Conservation (phyloP, 2,113 vertebrate genomes). For the Pteropus alecto region DNA sequence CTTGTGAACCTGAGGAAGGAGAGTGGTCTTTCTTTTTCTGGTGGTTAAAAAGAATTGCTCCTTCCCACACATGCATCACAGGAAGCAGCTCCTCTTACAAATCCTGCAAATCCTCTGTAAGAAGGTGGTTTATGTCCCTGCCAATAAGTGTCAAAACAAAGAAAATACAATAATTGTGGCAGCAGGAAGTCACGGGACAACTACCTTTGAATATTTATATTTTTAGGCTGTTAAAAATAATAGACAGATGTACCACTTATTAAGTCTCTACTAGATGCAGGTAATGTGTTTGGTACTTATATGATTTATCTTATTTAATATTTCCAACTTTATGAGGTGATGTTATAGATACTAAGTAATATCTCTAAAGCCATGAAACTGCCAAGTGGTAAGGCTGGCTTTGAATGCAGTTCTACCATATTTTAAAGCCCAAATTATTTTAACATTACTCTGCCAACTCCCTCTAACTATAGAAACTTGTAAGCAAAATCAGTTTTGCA, state of each 20-base stretch:
- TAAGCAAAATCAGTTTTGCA: slow-evolving; percentile 28
- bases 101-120: background rate
- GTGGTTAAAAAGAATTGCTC: slow-evolving; percentile 18
- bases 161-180: background rate
- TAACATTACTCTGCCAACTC: background rate
- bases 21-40: slow-evolving; percentile 40
- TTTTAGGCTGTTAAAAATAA: background rate
- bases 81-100: background rate
- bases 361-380: background rate
- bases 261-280: background rate
- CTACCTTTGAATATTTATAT: slow-evolving; percentile 22
- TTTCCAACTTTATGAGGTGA: background rate
- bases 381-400: background rate
- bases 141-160: slow-evolving; percentile 48
- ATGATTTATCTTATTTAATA: slow-evolving; percentile 36
- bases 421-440: slow-evolving; percentile 19
- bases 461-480: background rate
- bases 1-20: background rate
- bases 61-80: background rate
- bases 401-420: background rate
- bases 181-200: background rate
- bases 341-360: background rate
- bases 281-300: background rate
- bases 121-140: background rate
- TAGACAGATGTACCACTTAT: background rate